Percentiles rank a stretch among this genome's conserved stretches.
Evolutionary conservation across 2,888 invertebrate genomes (phyloP).

Genomic region (Nomada ferruginata): DNA sequence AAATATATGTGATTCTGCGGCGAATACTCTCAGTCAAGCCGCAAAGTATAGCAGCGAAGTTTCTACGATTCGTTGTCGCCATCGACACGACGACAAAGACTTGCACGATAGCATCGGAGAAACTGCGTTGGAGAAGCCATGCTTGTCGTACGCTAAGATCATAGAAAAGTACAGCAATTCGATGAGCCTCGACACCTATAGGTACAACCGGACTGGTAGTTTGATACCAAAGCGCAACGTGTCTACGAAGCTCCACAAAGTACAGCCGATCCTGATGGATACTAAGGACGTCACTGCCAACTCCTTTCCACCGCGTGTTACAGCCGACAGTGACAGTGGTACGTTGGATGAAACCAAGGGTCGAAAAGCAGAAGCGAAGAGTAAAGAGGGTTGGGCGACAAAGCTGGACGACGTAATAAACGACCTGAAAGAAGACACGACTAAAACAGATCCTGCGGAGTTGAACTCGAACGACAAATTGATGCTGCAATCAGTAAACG

Average conservation of each 20-base stretch:
- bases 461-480: neutral
- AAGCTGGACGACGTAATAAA: constrained; percentile 53
- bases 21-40: neutral
- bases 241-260: constrained; percentile 10
- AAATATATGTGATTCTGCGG: neutral
- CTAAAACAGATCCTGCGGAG: constrained; percentile 5
- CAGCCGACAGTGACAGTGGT: neutral
- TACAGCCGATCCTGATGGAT: neutral
- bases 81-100: neutral
- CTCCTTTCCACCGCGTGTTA: neutral
- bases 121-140: neutral
- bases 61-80: too few species aligned
- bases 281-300: neutral
- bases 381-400: constrained; percentile 26
- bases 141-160: constrained; percentile 56
- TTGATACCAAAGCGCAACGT: constrained; percentile 11
- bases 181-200: neutral
- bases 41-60: neutral
- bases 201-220: neutral
- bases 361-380: neutral
- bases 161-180: constrained; percentile 52
- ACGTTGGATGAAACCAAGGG: neutral
- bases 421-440: constrained; percentile 40
- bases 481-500: constrained; percentile 22
- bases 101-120: neutral